A percentile compares a stretch with the other conserved stretches of the same genome.
Evolutionary conservation across 2,888 invertebrate genomes (phyloP).

Genomic region (Agrochola lota): DNA sequence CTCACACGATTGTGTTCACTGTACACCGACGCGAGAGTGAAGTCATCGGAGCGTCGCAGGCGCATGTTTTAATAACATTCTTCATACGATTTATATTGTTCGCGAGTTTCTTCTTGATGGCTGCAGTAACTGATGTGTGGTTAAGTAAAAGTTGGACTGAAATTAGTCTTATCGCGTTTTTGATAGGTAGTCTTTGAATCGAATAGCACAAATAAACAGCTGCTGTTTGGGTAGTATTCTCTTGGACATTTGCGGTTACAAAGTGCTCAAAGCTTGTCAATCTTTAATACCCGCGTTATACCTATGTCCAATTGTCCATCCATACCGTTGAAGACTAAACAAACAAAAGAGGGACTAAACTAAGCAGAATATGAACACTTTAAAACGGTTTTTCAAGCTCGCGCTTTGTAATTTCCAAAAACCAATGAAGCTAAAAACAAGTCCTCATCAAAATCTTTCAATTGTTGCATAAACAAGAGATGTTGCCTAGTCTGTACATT

Average conservation of each 20-base stretch:
- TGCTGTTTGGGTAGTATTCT: constrained; percentile 1
- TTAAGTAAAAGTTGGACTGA: constrained; percentile 37
- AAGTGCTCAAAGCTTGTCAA: not conserved
- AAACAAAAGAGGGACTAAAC: not conserved
- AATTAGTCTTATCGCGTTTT: constrained; percentile 25
- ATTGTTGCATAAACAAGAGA: not conserved
- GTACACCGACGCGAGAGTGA: constrained; percentile 60
- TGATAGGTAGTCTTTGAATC: not conserved
- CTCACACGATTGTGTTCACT: constrained; percentile 35
- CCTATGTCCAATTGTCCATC: not conserved
- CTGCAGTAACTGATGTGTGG: constrained; percentile 26
- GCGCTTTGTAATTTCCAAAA: not conserved
- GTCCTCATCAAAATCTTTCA: not conserved
- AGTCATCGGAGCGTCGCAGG: constrained; percentile 54
- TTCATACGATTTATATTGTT: constrained; percentile 59
- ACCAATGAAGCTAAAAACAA: not conserved
- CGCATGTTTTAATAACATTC: constrained; percentile 66
- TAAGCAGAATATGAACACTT: not conserved
- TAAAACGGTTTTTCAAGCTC: not conserved
- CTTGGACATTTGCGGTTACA: not conserved
- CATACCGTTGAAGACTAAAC: not conserved
- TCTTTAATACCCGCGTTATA: not conserved
- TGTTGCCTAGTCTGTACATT: not conserved
- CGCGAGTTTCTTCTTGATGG: constrained; percentile 51
- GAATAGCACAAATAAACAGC: not conserved